Percentiles rank a stretch among this genome's conserved stretches.
These are phyloP conservation scores for Melanargia galathea DNA, from an alignment of 2,888 invertebrate species.

Conservation along the genomic window DNA sequence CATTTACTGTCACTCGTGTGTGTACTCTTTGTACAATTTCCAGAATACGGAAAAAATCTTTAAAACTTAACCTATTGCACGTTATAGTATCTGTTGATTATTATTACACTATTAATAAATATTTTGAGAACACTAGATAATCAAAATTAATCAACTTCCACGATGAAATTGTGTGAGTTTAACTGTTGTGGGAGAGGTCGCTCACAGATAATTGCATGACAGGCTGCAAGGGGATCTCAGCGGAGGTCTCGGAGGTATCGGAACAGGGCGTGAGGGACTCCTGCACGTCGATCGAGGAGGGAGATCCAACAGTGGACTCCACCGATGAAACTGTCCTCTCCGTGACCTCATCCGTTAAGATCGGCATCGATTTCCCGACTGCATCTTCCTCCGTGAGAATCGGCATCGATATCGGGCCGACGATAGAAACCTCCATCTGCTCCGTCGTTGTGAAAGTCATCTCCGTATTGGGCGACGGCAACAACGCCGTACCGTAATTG, in stretches of 20 bases:
- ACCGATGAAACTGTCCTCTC: slow-evolving; percentile 59
- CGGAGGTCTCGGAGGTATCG: slow-evolving; percentile 67
- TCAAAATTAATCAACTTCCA: slow-evolving; percentile 19
- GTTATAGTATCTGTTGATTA: slow-evolving; percentile 37
- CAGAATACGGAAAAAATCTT: slow-evolving; percentile 33
- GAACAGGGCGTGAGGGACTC: slow-evolving; percentile 65
- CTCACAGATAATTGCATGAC: slow-evolving; percentile 63
- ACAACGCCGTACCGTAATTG: slow-evolving; percentile 53
- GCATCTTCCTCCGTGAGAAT: slow-evolving; percentile 78
- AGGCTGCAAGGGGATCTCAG: slow-evolving; percentile 72
- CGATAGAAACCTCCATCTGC: slow-evolving; percentile 57
- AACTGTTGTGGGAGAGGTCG: slow-evolving; percentile 62
- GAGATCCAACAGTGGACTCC: slow-evolving; percentile 57
- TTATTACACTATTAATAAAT: slow-evolving; percentile 32
- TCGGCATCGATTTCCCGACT: slow-evolving; percentile 67
- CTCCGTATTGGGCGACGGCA: slow-evolving; percentile 66
- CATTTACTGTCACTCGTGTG: slow-evolving; percentile 7
- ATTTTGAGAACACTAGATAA: slow-evolving; percentile 27
- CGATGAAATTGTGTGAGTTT: slow-evolving; percentile 38
- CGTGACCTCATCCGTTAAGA: slow-evolving; percentile 66
- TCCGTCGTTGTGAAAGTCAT: slow-evolving; percentile 60
- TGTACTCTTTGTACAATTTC: slow-evolving; percentile 32
- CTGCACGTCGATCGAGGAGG: slow-evolving; percentile 56
- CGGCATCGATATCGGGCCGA: slow-evolving; percentile 82
- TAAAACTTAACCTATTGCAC: slow-evolving; percentile 62